phyloP scores from a whole-genome alignment of 2,113 vertebrate genomes.

The Galbula dea region DNA sequence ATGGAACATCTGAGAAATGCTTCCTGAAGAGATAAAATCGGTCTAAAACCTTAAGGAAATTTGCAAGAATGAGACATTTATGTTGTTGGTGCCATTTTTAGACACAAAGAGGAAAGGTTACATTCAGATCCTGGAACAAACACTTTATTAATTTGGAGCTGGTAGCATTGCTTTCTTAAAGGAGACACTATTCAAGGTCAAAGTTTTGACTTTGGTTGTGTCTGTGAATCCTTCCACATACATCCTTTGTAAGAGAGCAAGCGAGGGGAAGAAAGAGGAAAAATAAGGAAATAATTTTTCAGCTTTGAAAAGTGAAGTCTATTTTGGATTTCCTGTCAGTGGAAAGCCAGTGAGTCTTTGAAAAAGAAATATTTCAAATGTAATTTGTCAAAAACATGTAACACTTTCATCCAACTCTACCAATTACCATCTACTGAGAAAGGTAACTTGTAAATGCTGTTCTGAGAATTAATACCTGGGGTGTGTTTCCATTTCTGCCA shows the following conservation, averaged over 20 bases:
- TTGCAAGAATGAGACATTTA: background rate
- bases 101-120: background rate
- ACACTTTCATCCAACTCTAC: background rate
- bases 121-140: background rate
- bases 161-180: background rate
- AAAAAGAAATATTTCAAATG: background rate
- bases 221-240: background rate
- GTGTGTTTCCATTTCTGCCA: background rate
- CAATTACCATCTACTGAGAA: background rate
- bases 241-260: background rate
- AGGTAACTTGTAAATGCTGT: background rate
- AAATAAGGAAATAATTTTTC: background rate
- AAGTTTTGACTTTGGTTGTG: background rate
- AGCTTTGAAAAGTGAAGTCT: background rate
- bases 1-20: background rate
- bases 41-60: constrained; percentile 25
- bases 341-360: background rate
- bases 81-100: background rate
- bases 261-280: background rate
- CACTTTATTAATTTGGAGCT: background rate
- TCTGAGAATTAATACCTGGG: background rate
- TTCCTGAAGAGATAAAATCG: background rate
- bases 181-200: background rate
- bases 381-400: background rate
- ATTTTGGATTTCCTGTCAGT: background rate